phyloP scores from a whole-genome alignment of 2,113 vertebrate species.

The Manacus vitellinus region DNA sequence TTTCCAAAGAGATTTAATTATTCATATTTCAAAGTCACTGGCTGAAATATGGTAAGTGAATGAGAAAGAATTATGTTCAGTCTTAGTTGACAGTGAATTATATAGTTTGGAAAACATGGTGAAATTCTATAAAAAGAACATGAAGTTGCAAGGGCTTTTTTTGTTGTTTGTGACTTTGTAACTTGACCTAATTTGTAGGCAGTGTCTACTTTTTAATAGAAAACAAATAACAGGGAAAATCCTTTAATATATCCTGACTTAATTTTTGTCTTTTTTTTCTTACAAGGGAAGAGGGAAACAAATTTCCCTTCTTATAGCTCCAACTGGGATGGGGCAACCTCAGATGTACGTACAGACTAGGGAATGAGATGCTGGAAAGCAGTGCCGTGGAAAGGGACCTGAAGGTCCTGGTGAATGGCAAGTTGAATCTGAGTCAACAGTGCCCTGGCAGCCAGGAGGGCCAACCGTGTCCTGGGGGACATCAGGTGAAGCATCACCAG shows the following conservation, averaged over 20 bases:
- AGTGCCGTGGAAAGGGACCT: too few relatives aligned
- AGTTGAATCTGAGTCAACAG: too few relatives aligned
- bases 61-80: neutral
- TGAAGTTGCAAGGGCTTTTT: neutral
- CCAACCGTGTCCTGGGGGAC: too few relatives aligned
- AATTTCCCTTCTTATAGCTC: neutral
- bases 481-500: too few relatives aligned
- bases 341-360: too few relatives aligned
- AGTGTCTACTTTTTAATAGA: conserved; percentile 11
- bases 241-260: neutral
- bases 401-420: too few relatives aligned
- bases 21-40: neutral
- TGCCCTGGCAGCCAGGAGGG: too few relatives aligned
- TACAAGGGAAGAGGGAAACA: neutral
- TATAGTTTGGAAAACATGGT: neutral
- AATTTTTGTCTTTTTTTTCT: neutral
- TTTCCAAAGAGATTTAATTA: neutral
- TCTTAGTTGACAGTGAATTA: neutral
- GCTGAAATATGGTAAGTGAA: neutral
- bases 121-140: neutral
- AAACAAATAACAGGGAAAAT: neutral
- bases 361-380: too few relatives aligned
- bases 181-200: neutral
- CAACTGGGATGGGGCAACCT: neutral
- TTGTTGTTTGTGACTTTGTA: neutral